phyloP scores from a whole-genome alignment of 2,888 invertebrate species.

The Physocephala rufipes region DNA sequence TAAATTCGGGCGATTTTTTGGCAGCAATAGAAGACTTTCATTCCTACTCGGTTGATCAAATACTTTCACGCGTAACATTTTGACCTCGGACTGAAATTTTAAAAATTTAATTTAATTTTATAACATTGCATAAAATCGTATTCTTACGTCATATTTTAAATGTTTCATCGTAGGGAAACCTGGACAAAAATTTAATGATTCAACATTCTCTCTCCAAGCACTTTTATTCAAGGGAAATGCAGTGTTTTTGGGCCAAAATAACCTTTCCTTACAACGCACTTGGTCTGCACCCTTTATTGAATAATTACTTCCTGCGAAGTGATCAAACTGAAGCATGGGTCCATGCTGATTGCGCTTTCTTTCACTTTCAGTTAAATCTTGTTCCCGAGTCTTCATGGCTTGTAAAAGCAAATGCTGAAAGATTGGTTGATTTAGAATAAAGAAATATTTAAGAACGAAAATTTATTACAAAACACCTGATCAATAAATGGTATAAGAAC shows the following conservation, averaged over 20 bases:
- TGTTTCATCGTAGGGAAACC: constrained; percentile 94
- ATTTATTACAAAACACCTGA: constrained; percentile 69
- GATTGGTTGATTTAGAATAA: constrained; percentile 15
- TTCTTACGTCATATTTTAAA: constrained; percentile 76
- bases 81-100: constrained; percentile 71
- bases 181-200: constrained; percentile 70
- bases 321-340: constrained; percentile 84
- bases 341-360: constrained; percentile 82
- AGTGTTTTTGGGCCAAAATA: constrained; percentile 55
- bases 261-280: constrained; percentile 55
- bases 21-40: constrained; percentile 82
- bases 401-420: constrained; percentile 72
- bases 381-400: constrained; percentile 79
- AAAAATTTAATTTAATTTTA: too few species aligned
- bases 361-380: constrained; percentile 76
- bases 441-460: constrained; percentile 8
- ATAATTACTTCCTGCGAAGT: constrained; percentile 69
- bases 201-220: constrained; percentile 51
- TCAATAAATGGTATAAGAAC: constrained; percentile 94
- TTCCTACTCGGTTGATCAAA: constrained; percentile 86
- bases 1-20: constrained; percentile 65
- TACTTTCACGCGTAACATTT: constrained; percentile 80
- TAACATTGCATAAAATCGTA: not conserved
- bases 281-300: constrained; percentile 71
- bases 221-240: constrained; percentile 45